Evolutionary conservation across 1,140 invertebrate genomes (phyloP).

Genomic region (Paraescarpia echinospica): DNA sequence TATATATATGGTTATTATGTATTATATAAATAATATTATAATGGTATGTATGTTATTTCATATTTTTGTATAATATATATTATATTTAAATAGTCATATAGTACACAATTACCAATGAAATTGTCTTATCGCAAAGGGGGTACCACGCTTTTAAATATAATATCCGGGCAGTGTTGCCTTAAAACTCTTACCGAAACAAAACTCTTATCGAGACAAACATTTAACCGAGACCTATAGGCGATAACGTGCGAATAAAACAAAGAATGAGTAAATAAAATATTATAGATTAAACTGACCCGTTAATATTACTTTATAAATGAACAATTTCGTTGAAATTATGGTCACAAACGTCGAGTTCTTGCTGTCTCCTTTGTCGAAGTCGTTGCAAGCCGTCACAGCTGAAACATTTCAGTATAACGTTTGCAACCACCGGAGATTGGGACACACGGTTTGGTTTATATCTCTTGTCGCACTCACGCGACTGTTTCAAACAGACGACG

Average conservation of each 20-base stretch:
- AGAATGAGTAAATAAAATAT: background rate
- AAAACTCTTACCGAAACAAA: too few species aligned
- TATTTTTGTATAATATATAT: too few species aligned
- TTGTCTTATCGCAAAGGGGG: too few species aligned
- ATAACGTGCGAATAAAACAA: too few species aligned
- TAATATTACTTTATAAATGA: background rate
- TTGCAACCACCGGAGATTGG: background rate
- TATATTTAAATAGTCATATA: too few species aligned
- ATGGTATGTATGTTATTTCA: too few species aligned
- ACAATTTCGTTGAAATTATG: background rate
- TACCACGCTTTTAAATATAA: too few species aligned
- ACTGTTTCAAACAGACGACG: background rate
- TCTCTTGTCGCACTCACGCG: background rate
- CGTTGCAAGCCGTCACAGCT: background rate
- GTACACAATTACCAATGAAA: too few species aligned
- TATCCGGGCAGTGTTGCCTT: too few species aligned
- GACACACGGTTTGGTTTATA: background rate
- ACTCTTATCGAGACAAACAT: too few species aligned
- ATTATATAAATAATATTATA: background rate
- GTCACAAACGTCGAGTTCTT: background rate
- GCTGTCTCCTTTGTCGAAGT: background rate
- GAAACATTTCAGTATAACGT: background rate
- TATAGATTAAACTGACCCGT: background rate
- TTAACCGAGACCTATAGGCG: too few species aligned
- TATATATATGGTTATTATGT: background rate